Evolutionary conservation across 2,888 invertebrate genomes (phyloP), one percentile per base, ranked within the genome.

Genomic region (Watsonalla binaria): DNA sequence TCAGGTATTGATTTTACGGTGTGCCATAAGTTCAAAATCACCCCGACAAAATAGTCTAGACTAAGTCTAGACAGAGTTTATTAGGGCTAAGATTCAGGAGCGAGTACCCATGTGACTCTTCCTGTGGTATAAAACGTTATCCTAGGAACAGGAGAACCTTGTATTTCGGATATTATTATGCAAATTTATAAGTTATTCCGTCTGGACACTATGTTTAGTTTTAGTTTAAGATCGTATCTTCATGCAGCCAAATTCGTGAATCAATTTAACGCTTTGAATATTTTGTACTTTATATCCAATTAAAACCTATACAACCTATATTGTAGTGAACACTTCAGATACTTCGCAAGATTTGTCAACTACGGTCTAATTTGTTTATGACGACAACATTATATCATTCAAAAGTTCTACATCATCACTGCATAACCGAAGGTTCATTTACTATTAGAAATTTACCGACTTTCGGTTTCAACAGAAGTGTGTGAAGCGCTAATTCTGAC

Each of bases 381-480:
- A 65, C 72, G 63, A 72, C 69, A 80, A 11, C 68, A 67, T 48
- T 54, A 51, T 56, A 57, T 54, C 56, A 58, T 59, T 62, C 60
- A 61, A 66, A 63, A 59, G 53, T 46, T 71, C 66, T 74, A 68
- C 71, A 73, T 72, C 67, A 61, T 68, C 65, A 56, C 62, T 55
- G 58, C 57, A 62, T 68, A 72, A 42, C 57, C 54, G 54, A 57
- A 66, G 70, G n/a, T n/a, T n/a, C n/a, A n/a, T n/a, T 65, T 66
- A 70, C 69, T 70, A 72, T 75, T 72, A 73, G 68, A 71, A 70
- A 72, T 63, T 70, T 70, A 66, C 75, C 66, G 63, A 74, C 79
- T 81, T 80, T 87, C 82, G 69, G 76, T 89, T 88, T 86, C 84
- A 65, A 80, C 84, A 86, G 76, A 76, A 76, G 65, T 72, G 77